phyloP scores from a whole-genome alignment of 2,113 vertebrate species.

The Seriola dumerili region DNA sequence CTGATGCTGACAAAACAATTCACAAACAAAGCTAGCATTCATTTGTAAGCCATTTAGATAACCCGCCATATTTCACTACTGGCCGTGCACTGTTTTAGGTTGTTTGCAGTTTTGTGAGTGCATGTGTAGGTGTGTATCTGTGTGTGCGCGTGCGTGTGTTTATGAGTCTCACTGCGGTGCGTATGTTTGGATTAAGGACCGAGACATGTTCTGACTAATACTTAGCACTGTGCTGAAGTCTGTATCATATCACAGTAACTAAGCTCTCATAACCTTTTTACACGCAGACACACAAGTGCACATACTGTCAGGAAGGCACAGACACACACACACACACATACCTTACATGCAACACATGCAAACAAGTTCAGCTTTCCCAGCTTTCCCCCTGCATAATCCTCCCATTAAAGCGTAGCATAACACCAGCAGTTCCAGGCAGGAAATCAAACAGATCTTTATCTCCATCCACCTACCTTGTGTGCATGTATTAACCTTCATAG shows the following conservation, averaged over 20 bases:
- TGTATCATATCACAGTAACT: constrained; percentile 36
- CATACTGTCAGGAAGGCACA: not conserved
- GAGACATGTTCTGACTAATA: constrained; percentile 75
- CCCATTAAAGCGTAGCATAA: constrained; percentile 60
- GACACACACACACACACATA: constrained; percentile 31
- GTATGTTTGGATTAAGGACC: constrained; percentile 62
- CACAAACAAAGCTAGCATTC: constrained; percentile 26
- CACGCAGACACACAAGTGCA: constrained; percentile 4
- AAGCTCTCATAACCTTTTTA: constrained; percentile 50
- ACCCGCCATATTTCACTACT: constrained; percentile 9
- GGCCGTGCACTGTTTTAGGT: not conserved
- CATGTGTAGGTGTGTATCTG: constrained; percentile 1
- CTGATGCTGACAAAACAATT: not conserved
- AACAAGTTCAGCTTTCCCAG: constrained; percentile 52
- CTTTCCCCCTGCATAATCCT: constrained; percentile 53
- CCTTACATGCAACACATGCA: constrained; percentile 31
- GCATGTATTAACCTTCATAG: constrained; percentile 61
- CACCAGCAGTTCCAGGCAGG: constrained; percentile 59
- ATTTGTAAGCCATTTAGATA: constrained; percentile 18
- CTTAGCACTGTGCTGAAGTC: constrained; percentile 32
- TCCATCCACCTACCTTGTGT: constrained; percentile 44
- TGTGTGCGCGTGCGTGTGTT: constrained; percentile 6
- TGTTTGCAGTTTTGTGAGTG: constrained; percentile 16
- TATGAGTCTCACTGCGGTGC: constrained; percentile 25
- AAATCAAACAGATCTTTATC: constrained; percentile 76